A percentile compares a stretch with the other conserved stretches of the same genome.
Conservation (phyloP, 2,888 invertebrate genomes). For the Folsomia manolachei region DNA sequence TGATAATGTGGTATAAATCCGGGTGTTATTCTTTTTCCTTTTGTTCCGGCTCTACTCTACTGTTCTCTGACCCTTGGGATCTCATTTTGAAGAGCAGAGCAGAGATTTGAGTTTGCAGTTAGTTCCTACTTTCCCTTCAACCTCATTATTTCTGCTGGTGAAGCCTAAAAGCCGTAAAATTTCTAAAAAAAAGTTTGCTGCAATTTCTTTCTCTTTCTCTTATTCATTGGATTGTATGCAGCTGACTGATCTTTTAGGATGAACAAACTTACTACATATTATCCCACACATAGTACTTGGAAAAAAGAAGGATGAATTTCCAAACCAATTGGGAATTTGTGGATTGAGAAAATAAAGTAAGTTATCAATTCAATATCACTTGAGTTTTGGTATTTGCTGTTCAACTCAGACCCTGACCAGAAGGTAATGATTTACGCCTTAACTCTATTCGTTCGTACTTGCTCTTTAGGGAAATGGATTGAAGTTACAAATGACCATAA, state of each 20-base stretch:
- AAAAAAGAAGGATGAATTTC: neutral
- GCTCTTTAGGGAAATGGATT: constrained; percentile 1
- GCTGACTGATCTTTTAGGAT: neutral
- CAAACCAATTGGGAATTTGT: neutral
- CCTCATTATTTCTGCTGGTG: neutral
- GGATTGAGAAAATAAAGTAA: neutral
- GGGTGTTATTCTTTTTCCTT: neutral
- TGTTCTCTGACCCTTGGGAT: constrained; percentile 23
- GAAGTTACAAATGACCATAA: constrained; percentile 12
- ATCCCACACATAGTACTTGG: neutral
- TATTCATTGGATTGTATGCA: neutral
- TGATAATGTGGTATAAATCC: neutral
- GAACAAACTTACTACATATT: neutral
- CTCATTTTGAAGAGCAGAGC: constrained; percentile 28
- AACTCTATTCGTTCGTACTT: too few relatives aligned
- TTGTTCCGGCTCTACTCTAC: neutral
- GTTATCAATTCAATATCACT: neutral
- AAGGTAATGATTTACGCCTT: neutral
- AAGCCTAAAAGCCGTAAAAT: neutral
- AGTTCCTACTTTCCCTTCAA: neutral
- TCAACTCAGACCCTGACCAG: neutral
- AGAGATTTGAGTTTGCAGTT: constrained; percentile 2
- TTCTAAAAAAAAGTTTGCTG: neutral
- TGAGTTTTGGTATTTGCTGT: neutral
- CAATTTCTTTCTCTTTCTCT: neutral